Evolutionary conservation across 2,113 vertebrate genomes (phyloP), one percentile per base, ranked within the genome.

Genomic region (Festucalex cinctus): DNA sequence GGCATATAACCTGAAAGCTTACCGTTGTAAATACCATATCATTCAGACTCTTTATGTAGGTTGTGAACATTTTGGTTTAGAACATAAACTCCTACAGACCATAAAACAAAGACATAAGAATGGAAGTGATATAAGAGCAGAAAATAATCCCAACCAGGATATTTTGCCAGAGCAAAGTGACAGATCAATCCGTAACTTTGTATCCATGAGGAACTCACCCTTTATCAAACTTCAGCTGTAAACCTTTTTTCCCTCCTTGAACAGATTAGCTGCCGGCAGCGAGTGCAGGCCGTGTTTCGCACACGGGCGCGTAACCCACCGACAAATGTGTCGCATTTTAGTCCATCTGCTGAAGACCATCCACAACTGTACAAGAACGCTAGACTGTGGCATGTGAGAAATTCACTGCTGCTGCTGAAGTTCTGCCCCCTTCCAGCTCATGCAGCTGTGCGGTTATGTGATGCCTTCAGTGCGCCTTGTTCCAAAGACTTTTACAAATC

Each of bases 41-140:
- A 90, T 89, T 90, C 83, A 90, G 89, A 90, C 81, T 86, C 89
- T 90, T 88, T 89, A 89, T 76, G 89, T 89, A 88, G 88, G 80
- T 44, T 76, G 80, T 79, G 84, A 90, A 90, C 89, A 90, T 89
- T 90, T 88, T 80, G 81, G 46, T 81, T 88, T 86, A 83, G 77
- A 86, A 80, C 80, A 83, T 87, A 86, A 83, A 86, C 78, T 83
- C 89, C 89, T 90, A 89, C 80, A 88, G 86, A 89, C 80, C 84
- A 88, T 78, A 80, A 73, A 82, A 88, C 81, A 88, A 70, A 87
- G 69, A 87, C 68, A 85, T 71, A 76, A 74, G 65, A 84, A 70
- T 9, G 66, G 65, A 43, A 39, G 73, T 67, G 61, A 20, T 65
- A 39, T 79, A 81, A 77, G 43, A 81, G 80, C n/a, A 83, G 77